phyloP scores from a whole-genome alignment of 2,888 invertebrate species.

The Nemapogon koenigi region DNA sequence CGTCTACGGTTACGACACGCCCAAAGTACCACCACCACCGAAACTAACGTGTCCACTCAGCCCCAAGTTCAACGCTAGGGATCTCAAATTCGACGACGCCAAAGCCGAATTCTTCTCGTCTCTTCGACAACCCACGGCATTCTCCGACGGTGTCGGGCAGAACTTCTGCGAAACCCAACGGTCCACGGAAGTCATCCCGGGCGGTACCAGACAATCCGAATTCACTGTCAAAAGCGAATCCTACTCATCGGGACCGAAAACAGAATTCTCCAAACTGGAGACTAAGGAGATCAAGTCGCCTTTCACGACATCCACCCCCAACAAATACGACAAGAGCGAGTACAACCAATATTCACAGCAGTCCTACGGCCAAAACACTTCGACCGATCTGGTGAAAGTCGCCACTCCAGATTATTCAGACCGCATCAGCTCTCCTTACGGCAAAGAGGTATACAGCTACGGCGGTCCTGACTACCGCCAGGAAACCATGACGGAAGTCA shows the following conservation, averaged over 20 bases:
- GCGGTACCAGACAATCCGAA: slow-evolving; percentile 49
- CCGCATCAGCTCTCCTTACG: slow-evolving; percentile 48
- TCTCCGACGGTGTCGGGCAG: slow-evolving; percentile 44
- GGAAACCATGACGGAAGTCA: slow-evolving; percentile 59
- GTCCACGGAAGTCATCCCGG: slow-evolving; percentile 48
- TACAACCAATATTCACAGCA: slow-evolving; percentile 21
- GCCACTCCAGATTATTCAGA: slow-evolving; percentile 49
- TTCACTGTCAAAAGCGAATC: slow-evolving; percentile 46
- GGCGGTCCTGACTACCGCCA: slow-evolving; percentile 54
- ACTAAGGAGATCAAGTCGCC: slow-evolving; percentile 43
- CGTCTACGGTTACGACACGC: slow-evolving; percentile 40
- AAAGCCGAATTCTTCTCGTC: slow-evolving; percentile 48
- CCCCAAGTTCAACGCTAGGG: slow-evolving; percentile 58
- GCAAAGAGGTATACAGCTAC: slow-evolving; percentile 41
- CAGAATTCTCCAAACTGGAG: slow-evolving; percentile 39
- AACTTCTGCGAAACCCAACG: slow-evolving; percentile 49
- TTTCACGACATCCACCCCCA: slow-evolving; percentile 42
- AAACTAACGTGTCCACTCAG: slow-evolving; percentile 40
- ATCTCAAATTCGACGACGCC: slow-evolving; percentile 50
- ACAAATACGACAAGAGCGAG: slow-evolving; percentile 35
- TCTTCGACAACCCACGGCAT: slow-evolving; percentile 31
- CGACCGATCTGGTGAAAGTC: slow-evolving; percentile 42
- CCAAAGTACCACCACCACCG: slow-evolving; percentile 21
- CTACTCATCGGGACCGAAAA: slow-evolving; percentile 45
- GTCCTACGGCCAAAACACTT: slow-evolving; percentile 22